Conservation (phyloP, 2,797 vertebrate genomes). For the Sebastes diploproa region DNA sequence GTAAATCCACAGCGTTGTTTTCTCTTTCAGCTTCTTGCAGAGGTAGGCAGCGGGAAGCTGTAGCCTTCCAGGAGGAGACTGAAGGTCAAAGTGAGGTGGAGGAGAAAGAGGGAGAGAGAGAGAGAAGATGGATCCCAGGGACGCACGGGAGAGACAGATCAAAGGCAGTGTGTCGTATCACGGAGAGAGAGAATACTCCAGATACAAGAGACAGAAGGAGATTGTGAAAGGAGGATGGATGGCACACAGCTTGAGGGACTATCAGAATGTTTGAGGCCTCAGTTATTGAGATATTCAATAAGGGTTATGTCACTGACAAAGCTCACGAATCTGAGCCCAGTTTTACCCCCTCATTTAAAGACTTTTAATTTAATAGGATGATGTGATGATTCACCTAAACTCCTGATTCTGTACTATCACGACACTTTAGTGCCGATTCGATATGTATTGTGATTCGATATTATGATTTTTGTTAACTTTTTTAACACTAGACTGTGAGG, state of each 20-base stretch:
- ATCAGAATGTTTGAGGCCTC: constrained; percentile 9
- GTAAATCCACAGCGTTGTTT: constrained; percentile 50
- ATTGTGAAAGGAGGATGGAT: not conserved
- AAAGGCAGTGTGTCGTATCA: constrained; percentile 32
- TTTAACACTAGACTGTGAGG: too few relatives aligned
- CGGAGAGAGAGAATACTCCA: constrained; percentile 25
- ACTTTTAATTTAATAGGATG: not conserved
- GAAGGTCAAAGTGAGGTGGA: constrained; percentile 50
- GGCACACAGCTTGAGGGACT: constrained; percentile 1
- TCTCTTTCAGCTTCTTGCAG: constrained; percentile 7
- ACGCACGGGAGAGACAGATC: constrained; percentile 32
- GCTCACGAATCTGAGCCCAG: not conserved
- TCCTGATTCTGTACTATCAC: too few relatives aligned
- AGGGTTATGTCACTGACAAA: constrained; percentile 1
- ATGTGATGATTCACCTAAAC: too few relatives aligned
- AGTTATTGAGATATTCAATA: not conserved
- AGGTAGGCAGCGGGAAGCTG: constrained; percentile 11
- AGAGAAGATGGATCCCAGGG: constrained; percentile 7
- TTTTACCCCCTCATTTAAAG: constrained; percentile 2
- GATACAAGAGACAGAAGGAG: constrained; percentile 13
- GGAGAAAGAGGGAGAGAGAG: not conserved
- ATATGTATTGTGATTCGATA: too few relatives aligned
- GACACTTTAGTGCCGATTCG: too few relatives aligned
- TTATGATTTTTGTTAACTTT: too few relatives aligned
- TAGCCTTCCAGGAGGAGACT: constrained; percentile 34